Percentiles rank a stretch among this genome's conserved stretches.
Evolutionary conservation across 2,797 vertebrate species (phyloP).

Genomic region (Gymnoscopelus braueri): DNA sequence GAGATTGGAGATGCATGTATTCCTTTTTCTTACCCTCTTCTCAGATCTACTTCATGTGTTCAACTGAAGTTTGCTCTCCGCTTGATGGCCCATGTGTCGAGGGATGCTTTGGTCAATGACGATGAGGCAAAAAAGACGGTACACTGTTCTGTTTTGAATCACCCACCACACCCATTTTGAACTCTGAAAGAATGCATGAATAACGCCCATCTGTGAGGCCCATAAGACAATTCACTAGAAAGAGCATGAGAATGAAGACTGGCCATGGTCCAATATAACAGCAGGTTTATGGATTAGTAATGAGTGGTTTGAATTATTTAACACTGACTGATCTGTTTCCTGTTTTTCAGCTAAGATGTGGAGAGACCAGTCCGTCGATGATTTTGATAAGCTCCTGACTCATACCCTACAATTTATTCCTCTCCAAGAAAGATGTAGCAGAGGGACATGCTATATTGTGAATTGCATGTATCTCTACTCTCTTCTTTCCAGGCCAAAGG

Average conservation of each 20-base stretch:
- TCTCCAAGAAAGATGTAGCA: slow-evolving; percentile 1
- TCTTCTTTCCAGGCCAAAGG: slow-evolving; percentile 36
- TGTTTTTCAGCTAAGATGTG: slow-evolving; percentile 55
- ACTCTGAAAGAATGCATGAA: slow-evolving; percentile 20
- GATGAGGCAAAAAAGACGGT: slow-evolving; percentile 41
- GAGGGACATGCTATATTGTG: not conserved
- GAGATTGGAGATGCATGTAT: too few species aligned
- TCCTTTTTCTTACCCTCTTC: not conserved
- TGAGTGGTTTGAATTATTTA: slow-evolving; percentile 68
- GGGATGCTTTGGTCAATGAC: slow-evolving; percentile 77
- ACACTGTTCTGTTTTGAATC: slow-evolving; percentile 18
- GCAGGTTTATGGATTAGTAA: slow-evolving; percentile 70
- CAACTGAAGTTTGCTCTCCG: slow-evolving; percentile 82
- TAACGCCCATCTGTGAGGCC: slow-evolving; percentile 18
- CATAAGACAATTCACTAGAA: slow-evolving; percentile 19
- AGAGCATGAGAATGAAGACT: slow-evolving; percentile 26
- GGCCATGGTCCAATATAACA: slow-evolving; percentile 54
- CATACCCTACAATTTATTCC: not conserved
- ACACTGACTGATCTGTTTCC: slow-evolving; percentile 62
- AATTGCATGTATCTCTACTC: not conserved
- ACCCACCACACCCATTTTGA: slow-evolving; percentile 24
- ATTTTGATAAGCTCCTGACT: slow-evolving; percentile 33
- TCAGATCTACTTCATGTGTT: slow-evolving; percentile 87
- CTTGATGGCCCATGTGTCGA: slow-evolving; percentile 79
- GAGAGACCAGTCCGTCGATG: slow-evolving; percentile 29